Evolutionary conservation across 2,888 invertebrate genomes (phyloP), one percentile per base, ranked within the genome.

Genomic region (Meteorus colon): DNA sequence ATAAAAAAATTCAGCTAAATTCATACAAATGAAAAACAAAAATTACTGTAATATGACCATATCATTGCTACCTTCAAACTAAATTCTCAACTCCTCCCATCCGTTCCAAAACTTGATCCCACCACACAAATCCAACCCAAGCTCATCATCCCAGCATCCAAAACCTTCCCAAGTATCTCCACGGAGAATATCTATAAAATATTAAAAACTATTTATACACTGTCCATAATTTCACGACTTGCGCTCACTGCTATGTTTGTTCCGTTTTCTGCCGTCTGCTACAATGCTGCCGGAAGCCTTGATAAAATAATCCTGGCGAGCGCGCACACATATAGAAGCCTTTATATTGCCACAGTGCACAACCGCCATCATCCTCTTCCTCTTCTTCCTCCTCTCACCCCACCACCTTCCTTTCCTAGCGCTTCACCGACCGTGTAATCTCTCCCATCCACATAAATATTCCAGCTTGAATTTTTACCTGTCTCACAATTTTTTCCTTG

Each of bases 241-340:
- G 27, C 34, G 37, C 41, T 41, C n/a, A 34, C 10, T 14, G 34
- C 34, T 24, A 12, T 59, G 24, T 34, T 27, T 60, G 59, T 70
- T 73, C 55, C 41, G 45, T 67, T 74, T 74, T 67, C 24, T 31
- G n/a, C 59, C 24, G 60, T 24, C 19, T 65, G 41, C 55, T 55
- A 71, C 31, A 29, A 65, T 27, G 70, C 70, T 71, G 59, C 24
- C 55, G 70, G 70, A 65, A 71, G 63, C 71, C 71, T 71, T 71
- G 75, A 70, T 75, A 75, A 75, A 75, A 75, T 75, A 75, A 75
- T 75, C 75, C 71, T 31, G 41, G 66, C 59, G 63, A 19, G 55
- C 55, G 55, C 55, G n/a, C 55, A 55, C 55, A 55, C 55, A 55
- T 55, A 55, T 59, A 60, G 75, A 66, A 62, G 12, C 48, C 66